phyloP scores from a whole-genome alignment of 1,140 invertebrate genomes.

The Drosophila burlai region DNA sequence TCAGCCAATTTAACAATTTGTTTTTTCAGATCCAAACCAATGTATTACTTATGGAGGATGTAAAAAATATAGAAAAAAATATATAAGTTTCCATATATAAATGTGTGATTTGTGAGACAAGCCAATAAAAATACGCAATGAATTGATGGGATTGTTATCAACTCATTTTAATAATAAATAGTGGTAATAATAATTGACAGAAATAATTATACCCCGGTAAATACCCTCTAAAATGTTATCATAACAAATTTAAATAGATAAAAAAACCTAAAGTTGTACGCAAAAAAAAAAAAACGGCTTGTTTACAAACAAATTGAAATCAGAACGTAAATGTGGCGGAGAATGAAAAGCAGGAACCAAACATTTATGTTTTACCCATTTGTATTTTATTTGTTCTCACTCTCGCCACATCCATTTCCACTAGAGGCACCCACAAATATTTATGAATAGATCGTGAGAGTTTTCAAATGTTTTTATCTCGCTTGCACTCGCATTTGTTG shows the following conservation, averaged over 20 bases:
- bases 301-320: slow-evolving; percentile 36
- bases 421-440: slow-evolving; percentile 19
- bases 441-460: slow-evolving; percentile 38
- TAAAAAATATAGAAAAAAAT: no score
- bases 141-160: not conserved
- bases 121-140: not conserved
- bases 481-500: slow-evolving; percentile 67
- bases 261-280: not conserved
- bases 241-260: not conserved
- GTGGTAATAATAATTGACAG: not conserved
- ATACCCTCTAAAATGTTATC: not conserved
- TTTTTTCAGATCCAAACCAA: not conserved
- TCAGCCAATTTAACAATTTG: not conserved
- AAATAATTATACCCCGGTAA: not conserved
- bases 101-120: no score
- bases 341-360: slow-evolving; percentile 35
- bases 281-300: slow-evolving; percentile 1
- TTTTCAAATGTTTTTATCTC: slow-evolving; percentile 28
- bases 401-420: slow-evolving; percentile 6
- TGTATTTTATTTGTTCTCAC: slow-evolving; percentile 5
- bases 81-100: no score
- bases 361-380: slow-evolving; percentile 20
- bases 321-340: slow-evolving; percentile 17
- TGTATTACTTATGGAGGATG: not conserved
- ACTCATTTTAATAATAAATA: not conserved